Evolutionary conservation across 2,113 vertebrate genomes (phyloP), one percentile per base, ranked within the genome.

Genomic region (Entelurus aequoreus): DNA sequence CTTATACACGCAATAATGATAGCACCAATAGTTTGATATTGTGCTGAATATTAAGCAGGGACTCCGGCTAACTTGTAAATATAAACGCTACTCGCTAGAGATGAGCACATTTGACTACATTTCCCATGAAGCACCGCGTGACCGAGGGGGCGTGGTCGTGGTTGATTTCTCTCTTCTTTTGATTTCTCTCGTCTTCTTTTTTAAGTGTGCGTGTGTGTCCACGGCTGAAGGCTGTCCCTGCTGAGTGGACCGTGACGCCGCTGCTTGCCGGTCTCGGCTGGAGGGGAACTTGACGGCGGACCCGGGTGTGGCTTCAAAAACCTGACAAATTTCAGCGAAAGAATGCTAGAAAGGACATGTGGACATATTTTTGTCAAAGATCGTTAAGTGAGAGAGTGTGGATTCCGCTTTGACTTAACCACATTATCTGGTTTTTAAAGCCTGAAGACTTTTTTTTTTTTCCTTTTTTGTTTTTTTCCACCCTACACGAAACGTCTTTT

Each of bases 281-380:
- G 67, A 72, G 73, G 74, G 80, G 76, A 86, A 89, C 85, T 88
- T 86, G 75, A 76, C 75, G 65, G 80, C 67, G 63, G 71, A 62
- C 66, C 37, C 88, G 90, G 91, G 90, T 89, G 90, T 91, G 90
- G 90, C 87, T 87, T 78, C 72, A 63, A 81, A 81, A 46, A 77
- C 62, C 80, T 77, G 76, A 81, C 69, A 85, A 86, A 90, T 86
- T 84, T 84, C 68, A 62, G 71, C 72, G 5, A 60, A 74, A 72
- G 67, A 79, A 82, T 78, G 77, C 62, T 58, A 10, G n/a, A 49
- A 60, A 47, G 63, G 66, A 65, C 60, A 51, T 6, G 15, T 12
- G 55, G 55, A 44, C 16, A 44, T 37, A 64, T 57, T 21, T 21
- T 11, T 57, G 35, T 74, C 37, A 68, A 72, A 56, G 51, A 42